phyloP scores from a whole-genome alignment of 2,797 vertebrate genomes.

The Myotis daubentonii region DNA sequence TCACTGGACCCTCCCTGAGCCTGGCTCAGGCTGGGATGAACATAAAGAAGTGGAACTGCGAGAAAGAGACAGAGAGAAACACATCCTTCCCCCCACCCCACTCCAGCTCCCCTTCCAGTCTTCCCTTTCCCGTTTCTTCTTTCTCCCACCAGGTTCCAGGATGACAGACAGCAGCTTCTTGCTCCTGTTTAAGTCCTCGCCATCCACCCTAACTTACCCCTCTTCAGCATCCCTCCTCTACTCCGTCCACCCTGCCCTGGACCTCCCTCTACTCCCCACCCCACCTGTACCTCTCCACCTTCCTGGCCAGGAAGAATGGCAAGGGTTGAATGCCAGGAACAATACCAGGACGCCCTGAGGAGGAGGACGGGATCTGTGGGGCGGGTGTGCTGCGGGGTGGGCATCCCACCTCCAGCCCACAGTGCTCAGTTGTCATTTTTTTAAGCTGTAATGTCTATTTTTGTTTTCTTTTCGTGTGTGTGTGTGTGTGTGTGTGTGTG shows the following conservation, averaged over 20 bases:
- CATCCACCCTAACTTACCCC: background rate
- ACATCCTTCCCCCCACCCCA: background rate
- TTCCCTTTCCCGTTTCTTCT: background rate
- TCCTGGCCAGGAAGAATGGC: constrained; percentile 45
- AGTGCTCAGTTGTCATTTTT: constrained; percentile 68
- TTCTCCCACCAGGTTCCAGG: background rate
- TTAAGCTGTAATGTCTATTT: constrained; percentile 81
- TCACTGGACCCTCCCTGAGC: constrained; percentile 77
- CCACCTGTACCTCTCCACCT: background rate
- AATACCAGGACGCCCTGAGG: background rate
- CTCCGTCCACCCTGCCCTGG: background rate
- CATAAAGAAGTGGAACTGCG: constrained; percentile 45
- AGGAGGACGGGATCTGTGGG: background rate
- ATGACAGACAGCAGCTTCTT: constrained; percentile 5
- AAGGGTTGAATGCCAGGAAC: background rate
- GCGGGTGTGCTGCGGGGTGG: constrained; percentile 53
- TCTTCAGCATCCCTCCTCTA: background rate
- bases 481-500: constrained; percentile 10
- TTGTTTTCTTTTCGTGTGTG: background rate
- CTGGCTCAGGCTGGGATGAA: background rate
- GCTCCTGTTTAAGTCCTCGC: constrained; percentile 24
- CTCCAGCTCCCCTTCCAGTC: background rate
- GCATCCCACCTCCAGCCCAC: constrained; percentile 64
- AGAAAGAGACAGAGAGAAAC: constrained; percentile 42
- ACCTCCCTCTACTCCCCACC: background rate